Evolutionary conservation across 2,888 invertebrate genomes (phyloP).

Genomic region (Cryptocephalus moraei): DNA sequence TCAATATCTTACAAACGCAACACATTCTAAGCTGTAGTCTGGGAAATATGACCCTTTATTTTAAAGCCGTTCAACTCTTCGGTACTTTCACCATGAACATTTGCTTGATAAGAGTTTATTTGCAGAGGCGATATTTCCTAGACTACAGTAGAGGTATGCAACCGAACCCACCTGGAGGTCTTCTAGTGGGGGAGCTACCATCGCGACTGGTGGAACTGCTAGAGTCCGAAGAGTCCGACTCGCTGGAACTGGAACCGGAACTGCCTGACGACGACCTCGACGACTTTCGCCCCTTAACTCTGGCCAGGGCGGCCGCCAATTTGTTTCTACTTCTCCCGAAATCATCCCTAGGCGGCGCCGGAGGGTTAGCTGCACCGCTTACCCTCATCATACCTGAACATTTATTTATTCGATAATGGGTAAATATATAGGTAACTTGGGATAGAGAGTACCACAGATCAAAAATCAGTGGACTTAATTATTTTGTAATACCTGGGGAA

Average conservation of each 20-base stretch:
- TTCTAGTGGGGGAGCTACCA: constrained; percentile 36
- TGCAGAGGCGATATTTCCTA: no score
- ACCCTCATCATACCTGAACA: constrained; percentile 39
- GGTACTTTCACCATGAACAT: not conserved
- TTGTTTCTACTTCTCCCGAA: constrained; percentile 34
- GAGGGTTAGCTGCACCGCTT: constrained; percentile 50
- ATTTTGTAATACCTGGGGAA: constrained; percentile 37
- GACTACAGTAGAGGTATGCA: no score
- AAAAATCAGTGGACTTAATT: not conserved
- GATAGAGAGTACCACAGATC: no score
- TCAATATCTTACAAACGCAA: no score
- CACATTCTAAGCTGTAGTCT: no score
- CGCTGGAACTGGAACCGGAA: constrained; percentile 46
- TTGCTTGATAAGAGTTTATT: no score
- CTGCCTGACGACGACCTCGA: constrained; percentile 44
- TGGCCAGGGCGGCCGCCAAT: constrained; percentile 34
- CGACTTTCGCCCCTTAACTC: constrained; percentile 33
- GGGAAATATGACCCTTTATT: no score
- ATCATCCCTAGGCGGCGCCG: constrained; percentile 39
- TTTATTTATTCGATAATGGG: not conserved
- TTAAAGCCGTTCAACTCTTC: no score
- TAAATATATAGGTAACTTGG: not conserved
- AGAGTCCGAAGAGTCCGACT: constrained; percentile 47
- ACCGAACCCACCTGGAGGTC: constrained; percentile 23
- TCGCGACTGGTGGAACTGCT: constrained; percentile 44